phyloP scores from a whole-genome alignment of 2,113 vertebrate species.

The Crotalus tigris region DNA sequence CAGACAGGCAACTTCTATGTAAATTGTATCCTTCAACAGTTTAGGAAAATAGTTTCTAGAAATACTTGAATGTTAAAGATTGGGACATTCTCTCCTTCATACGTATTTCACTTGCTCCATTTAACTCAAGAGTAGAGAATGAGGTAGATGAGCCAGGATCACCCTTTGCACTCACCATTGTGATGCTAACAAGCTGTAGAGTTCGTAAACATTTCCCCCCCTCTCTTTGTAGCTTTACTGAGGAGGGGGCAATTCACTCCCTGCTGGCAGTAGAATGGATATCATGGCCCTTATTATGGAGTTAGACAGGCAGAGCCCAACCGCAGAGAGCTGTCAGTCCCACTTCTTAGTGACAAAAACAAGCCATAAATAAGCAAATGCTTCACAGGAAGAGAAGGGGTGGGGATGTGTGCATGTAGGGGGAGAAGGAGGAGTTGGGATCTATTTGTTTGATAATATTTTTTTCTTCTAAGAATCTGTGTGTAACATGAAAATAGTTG shows the following conservation, averaged over 20 bases:
- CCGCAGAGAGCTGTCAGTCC: constrained; percentile 67
- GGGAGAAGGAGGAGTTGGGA: neutral
- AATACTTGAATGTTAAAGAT: constrained; percentile 46
- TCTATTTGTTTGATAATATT: neutral
- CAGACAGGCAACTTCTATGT: neutral
- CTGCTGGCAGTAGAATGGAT: constrained; percentile 65
- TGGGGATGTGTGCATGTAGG: constrained; percentile 12
- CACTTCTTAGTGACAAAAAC: constrained; percentile 62
- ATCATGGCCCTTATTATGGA: constrained; percentile 69
- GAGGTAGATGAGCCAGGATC: constrained; percentile 55
- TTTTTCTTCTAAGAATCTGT: neutral
- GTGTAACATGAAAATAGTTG: neutral
- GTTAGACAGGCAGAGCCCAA: constrained; percentile 64
- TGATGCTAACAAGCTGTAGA: constrained; percentile 66
- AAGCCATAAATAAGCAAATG: constrained; percentile 67
- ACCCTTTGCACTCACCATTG: constrained; percentile 65
- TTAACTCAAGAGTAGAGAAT: constrained; percentile 43
- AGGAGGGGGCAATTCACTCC: constrained; percentile 58
- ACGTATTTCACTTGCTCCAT: constrained; percentile 33
- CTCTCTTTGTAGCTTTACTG: neutral
- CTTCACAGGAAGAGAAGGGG: constrained; percentile 52
- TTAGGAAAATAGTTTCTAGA: constrained; percentile 61
- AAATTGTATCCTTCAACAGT: constrained; percentile 12
- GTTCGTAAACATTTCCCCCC: constrained; percentile 46
- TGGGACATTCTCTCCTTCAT: constrained; percentile 37